phyloP scores from a whole-genome alignment of 2,113 vertebrate species.

The Saccopteryx leptura region DNA sequence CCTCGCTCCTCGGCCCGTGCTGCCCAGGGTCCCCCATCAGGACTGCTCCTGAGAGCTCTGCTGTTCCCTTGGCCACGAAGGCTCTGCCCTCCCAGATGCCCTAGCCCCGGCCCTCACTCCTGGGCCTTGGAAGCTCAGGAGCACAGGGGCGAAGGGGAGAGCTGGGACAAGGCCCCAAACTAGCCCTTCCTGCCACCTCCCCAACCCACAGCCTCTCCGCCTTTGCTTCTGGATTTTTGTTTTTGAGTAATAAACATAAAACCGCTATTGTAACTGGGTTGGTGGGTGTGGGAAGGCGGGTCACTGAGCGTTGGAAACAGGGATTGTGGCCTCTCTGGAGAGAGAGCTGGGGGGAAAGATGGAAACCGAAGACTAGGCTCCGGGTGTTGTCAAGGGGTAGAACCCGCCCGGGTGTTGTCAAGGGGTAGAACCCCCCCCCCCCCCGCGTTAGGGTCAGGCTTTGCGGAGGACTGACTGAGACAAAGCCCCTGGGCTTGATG shows the following conservation, averaged over 20 bases:
- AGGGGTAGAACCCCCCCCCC: too few relatives aligned
- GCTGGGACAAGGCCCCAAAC: slow-evolving; percentile 11
- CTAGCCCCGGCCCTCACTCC: background rate
- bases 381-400: background rate
- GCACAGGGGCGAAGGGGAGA: background rate
- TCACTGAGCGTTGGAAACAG: background rate
- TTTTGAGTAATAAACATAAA: slow-evolving; percentile 86
- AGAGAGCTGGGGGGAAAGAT: background rate
- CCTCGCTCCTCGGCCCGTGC: background rate
- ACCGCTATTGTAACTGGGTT: slow-evolving; percentile 77
- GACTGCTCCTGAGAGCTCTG: slow-evolving; percentile 25
- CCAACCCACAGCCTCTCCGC: background rate
- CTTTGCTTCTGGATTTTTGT: slow-evolving; percentile 83
- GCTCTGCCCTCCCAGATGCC: background rate
- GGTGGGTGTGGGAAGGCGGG: slow-evolving; percentile 63
- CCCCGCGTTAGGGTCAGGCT: background rate
- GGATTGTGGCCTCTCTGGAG: background rate
- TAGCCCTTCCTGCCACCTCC: slow-evolving; percentile 25
- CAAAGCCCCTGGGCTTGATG: background rate
- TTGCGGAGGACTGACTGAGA: background rate
- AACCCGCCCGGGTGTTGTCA: background rate
- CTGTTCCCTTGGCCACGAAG: slow-evolving; percentile 27
- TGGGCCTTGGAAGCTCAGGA: background rate
- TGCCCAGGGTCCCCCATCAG: slow-evolving; percentile 10
- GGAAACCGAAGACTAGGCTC: background rate